Evolutionary conservation across 2,113 vertebrate genomes (phyloP).

Genomic region (Hypocryptadius cinnamomeus): DNA sequence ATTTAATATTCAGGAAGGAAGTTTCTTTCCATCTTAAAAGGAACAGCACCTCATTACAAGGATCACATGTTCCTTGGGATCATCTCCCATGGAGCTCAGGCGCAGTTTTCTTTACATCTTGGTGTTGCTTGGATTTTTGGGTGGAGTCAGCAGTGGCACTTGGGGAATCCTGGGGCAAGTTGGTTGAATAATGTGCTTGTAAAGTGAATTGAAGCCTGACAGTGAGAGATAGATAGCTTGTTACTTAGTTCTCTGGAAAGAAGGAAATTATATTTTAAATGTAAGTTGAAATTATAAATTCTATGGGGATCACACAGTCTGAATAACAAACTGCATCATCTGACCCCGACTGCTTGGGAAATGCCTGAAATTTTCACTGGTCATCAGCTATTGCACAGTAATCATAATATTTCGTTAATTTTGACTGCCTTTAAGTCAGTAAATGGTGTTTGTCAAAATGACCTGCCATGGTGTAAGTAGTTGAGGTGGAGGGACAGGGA

Average conservation of each 20-base stretch:
- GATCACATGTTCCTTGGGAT: background rate
- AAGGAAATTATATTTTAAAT: background rate
- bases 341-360: background rate
- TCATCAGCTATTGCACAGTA: background rate
- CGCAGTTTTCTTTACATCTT: background rate
- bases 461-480: background rate
- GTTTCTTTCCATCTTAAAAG: slow-evolving; percentile 21
- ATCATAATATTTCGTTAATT: background rate
- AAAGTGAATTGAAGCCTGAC: background rate
- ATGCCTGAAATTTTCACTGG: background rate
- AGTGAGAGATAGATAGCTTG: background rate
- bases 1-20: slow-evolving; percentile 49
- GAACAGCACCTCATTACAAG: background rate
- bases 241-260: background rate
- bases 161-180: background rate
- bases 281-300: background rate
- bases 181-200: background rate
- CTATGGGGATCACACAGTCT: background rate
- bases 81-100: background rate
- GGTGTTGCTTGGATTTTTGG: background rate
- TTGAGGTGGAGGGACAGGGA: background rate
- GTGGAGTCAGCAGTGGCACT: background rate
- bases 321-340: background rate
- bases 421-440: background rate
- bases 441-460: background rate